phyloP scores from a whole-genome alignment of 2,888 invertebrate species.

The Epicampocera succincta region DNA sequence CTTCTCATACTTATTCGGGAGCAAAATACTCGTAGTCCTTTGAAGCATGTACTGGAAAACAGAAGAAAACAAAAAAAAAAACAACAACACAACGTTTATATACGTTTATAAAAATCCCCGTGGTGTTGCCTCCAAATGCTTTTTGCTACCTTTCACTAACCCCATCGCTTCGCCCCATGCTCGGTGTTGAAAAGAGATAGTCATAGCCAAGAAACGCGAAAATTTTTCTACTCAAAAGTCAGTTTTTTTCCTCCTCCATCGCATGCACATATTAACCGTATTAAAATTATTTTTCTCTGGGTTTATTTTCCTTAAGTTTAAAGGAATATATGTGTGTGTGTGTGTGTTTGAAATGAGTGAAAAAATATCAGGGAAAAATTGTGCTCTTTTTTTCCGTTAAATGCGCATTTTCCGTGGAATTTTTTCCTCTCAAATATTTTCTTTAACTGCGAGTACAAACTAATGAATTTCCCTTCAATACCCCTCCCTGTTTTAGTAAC shows the following conservation, averaged over 20 bases:
- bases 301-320: slow-evolving; percentile 25
- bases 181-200: slow-evolving; percentile 56
- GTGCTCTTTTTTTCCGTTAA: slow-evolving; percentile 31
- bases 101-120: slow-evolving; percentile 21
- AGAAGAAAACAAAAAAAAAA: slow-evolving; percentile 7
- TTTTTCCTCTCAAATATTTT: slow-evolving; percentile 63
- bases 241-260: neutral
- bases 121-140: neutral
- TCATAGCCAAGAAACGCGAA: slow-evolving; percentile 49
- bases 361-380: slow-evolving; percentile 21
- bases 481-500: neutral
- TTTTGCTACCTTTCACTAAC: neutral
- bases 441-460: neutral
- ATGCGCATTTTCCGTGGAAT: slow-evolving; percentile 64
- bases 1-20: slow-evolving; percentile 22
- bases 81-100: slow-evolving; percentile 36
- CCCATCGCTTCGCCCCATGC: slow-evolving; percentile 16
- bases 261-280: neutral
- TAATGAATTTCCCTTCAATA: slow-evolving; percentile 10
- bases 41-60: slow-evolving; percentile 29
- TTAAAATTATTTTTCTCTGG: slow-evolving; percentile 15
- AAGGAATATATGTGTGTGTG: slow-evolving; percentile 19
- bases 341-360: slow-evolving; percentile 5
- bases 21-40: neutral
- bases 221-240: slow-evolving; percentile 39